These are phyloP conservation scores for Platycheirus rosarum DNA, from an alignment of 2,888 invertebrate species.

Conservation along the genomic window DNA sequence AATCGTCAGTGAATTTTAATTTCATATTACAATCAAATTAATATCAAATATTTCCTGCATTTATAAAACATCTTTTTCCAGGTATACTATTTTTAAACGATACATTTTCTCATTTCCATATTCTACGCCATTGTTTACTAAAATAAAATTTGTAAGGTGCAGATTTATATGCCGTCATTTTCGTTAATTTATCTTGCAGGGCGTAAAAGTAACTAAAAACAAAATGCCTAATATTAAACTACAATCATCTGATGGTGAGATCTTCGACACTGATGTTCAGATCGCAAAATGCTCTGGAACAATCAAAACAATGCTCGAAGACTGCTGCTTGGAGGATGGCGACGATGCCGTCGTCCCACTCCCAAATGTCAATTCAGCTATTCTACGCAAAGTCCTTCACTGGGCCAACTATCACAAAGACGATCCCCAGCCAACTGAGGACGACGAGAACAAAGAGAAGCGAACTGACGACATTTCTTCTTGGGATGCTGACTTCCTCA, in stretches of 20 bases:
- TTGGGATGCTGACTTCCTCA: slow-evolving; percentile 99
- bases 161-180: too few relatives aligned
- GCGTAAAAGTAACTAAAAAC: slow-evolving; percentile 1
- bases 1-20: slow-evolving; percentile 38
- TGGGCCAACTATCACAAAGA: slow-evolving; percentile 98
- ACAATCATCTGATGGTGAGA: slow-evolving; percentile 97
- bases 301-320: slow-evolving; percentile 99
- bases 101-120: background rate
- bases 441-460: slow-evolving; percentile 98
- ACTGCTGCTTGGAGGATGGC: slow-evolving; percentile 93
- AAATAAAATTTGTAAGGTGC: slow-evolving; percentile 1
- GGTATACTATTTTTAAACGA: slow-evolving; percentile 1
- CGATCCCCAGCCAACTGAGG: slow-evolving; percentile 97
- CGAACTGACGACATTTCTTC: slow-evolving; percentile 99
- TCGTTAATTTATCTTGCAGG: too few relatives aligned
- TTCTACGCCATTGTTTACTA: slow-evolving; percentile 64
- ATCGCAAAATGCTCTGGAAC: slow-evolving; percentile 99
- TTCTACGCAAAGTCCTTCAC: slow-evolving; percentile 95
- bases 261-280: slow-evolving; percentile 97
- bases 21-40: background rate
- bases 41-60: background rate
- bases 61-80: slow-evolving; percentile 1
- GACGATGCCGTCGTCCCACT: slow-evolving; percentile 97
- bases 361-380: slow-evolving; percentile 98
- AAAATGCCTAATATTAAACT: slow-evolving; percentile 97